Evolutionary conservation across 2,797 vertebrate genomes (phyloP).

Genomic region (Gallirallus australis): DNA sequence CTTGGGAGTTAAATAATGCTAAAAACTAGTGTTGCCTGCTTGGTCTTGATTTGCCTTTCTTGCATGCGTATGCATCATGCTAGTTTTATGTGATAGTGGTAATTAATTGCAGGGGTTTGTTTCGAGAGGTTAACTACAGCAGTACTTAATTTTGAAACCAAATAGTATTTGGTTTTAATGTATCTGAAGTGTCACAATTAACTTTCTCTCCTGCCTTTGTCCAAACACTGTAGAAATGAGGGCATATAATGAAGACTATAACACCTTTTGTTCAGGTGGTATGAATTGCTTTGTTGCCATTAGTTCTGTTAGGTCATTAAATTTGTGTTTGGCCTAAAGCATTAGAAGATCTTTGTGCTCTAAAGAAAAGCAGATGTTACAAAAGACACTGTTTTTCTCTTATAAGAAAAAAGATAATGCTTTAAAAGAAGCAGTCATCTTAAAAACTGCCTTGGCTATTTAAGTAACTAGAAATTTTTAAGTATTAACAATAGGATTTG

Average conservation of each 20-base stretch:
- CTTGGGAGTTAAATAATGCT: not conserved
- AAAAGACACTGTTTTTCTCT: not conserved
- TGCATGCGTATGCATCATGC: not conserved
- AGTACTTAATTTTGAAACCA: conserved; percentile 1
- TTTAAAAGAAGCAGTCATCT: not conserved
- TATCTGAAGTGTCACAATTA: not conserved
- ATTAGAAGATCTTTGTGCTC: not conserved
- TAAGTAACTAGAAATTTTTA: not conserved
- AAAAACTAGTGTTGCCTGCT: conserved; percentile 15
- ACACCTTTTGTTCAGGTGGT: not conserved
- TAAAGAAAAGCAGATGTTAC: not conserved
- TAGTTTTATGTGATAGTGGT: conserved; percentile 16
- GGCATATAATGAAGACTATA: not conserved
- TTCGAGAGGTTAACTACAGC: not conserved
- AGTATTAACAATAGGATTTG: not conserved
- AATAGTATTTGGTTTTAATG: not conserved
- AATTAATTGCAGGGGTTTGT: conserved; percentile 40
- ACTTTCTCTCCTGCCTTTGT: not conserved
- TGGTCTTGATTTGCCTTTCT: conserved; percentile 28
- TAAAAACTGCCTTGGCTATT: not conserved
- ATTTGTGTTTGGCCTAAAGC: not conserved
- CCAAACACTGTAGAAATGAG: not conserved
- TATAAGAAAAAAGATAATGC: not conserved
- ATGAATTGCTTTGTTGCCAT: not conserved
- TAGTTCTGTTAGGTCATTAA: not conserved